Base-by-base conservation (phyloP, 2,888 invertebrate species). In the Cactoblastis cactorum region DNA sequence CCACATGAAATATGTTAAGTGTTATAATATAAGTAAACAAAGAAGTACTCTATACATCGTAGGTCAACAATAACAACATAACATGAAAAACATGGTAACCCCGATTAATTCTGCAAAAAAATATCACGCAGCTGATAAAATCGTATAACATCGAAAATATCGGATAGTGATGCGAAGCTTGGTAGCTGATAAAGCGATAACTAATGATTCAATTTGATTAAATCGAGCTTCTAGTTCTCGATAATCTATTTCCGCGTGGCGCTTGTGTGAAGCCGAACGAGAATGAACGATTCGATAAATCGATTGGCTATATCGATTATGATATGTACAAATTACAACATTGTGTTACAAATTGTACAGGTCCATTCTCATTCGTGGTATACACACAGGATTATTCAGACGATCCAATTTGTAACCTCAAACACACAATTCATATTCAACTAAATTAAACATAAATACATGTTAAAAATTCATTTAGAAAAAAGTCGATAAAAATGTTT, bases 291-390 rank as follows among this genome's bases (percentile, higher is more conserved):
- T 15, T 5, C 17, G 19, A 43, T 18, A 34, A 15, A 18, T 38
- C 38, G 5, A 28, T 28, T 9, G 28, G 5, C 22, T 22, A 1
- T 9, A 28, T 28, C 28, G 28, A 28, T 28, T 28, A 9, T 9
- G 43, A 43, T 43, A 43, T 43, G 43, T 28, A 28, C 4, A 15
- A 11, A 14, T 43, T 11, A 43, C 24, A 28, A 32, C 43, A 12
- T 33, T 18, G 9, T 22, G 19, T 55, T 4, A 33, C n/a, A 33
- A 33, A 33, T 5, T 33, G 8, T 33, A 3, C 57, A 33, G 55
- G 67, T 64, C 59, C 67, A 67, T 57, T 63, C 63, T 62, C 64
- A 62, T 56, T 56, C 51, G 53, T 43, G 52, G 53, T 35, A 49
- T 53, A 47, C 24, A 54, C 51, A 45, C 49, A 32, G 22, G 39